Base-by-base conservation (phyloP, 2,888 invertebrate genomes). In the Conchocele bisecta region DNA sequence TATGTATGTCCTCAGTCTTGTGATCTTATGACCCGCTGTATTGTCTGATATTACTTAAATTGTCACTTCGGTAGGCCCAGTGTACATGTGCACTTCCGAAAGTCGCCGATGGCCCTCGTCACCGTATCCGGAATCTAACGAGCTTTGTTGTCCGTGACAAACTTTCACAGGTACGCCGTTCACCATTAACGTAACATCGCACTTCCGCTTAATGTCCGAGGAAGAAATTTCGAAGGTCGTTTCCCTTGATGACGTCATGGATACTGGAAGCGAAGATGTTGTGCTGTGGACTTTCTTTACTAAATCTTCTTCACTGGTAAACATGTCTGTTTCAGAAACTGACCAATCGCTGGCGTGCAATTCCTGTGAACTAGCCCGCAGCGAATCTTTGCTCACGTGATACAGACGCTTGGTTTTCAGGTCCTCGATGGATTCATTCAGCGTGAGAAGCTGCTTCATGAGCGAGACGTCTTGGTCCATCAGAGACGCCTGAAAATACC, bases 351-450 rank as follows among this genome's bases (percentile, higher is more conserved):
- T 83, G 42, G 74, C 77, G 33, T 76, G 67, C 31, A 83, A 41
- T 42, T 82, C 81, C 46, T 81, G 80, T 31, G 84, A 81, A 53
- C 85, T 83, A 24, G 79, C 74, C 13, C 79, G 71, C 22, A 83
- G 50, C n/a, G 84, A 83, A 53, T 82, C 81, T 39, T 78, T 79
- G 71, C 78, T 84, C 24, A 75, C 68, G 37, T 78, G 76, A 44
- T 82, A 80, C 37, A 78, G 54, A 37, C 80, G 74, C 59, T 76
- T 80, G 3, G 59, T 73, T 79, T 89, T 89, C 41, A 89, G 77
- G 48, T 88, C 89, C 74, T 89, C 89, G 29, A 89, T 89, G 15
- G 85, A 82, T 71, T 89, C 89, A 69, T 89, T 89, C 28, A 89
- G 75, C 6, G 86, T 89, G 50, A 89, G 81, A 17, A 89, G 81